Evolutionary conservation across 37 sponge, comb jelly and placozoan genomes (phyloP).

Genomic region (Amphimedon queenslandica): DNA sequence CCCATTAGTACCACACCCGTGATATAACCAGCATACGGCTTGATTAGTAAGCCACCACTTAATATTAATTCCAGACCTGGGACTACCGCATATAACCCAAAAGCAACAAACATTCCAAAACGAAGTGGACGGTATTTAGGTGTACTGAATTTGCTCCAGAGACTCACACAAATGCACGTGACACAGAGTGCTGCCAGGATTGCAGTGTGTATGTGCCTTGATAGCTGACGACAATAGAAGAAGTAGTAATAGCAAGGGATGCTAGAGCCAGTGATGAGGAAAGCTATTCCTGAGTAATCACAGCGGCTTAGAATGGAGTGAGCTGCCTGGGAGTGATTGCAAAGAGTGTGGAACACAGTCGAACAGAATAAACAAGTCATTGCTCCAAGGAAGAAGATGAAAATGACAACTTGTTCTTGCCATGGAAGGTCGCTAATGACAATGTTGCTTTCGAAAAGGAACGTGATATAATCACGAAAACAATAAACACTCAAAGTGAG

Average conservation of each 20-base stretch:
- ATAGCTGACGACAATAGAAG: slow-evolving; percentile 74
- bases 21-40: slow-evolving; percentile 14
- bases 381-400: slow-evolving; percentile 81
- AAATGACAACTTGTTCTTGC: slow-evolving; percentile 73
- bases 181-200: slow-evolving; percentile 54
- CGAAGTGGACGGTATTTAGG: slow-evolving; percentile 76
- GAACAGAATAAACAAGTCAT: slow-evolving; percentile 79
- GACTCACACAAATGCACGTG: slow-evolving; percentile 47
- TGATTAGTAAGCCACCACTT: slow-evolving; percentile 46
- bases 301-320: slow-evolving; percentile 48
- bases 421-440: slow-evolving; percentile 63
- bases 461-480: slow-evolving; percentile 53
- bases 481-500: slow-evolving; percentile 51
- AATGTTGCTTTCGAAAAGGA: slow-evolving; percentile 38
- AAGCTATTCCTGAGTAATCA: slow-evolving; percentile 93
- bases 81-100: slow-evolving; percentile 83
- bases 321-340: slow-evolving; percentile 76
- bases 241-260: slow-evolving; percentile 88
- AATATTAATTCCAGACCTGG: slow-evolving; percentile 65
- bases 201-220: slow-evolving; percentile 39
- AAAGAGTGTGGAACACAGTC: slow-evolving; percentile 77
- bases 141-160: slow-evolving; percentile 68
- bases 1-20: slow-evolving; percentile 71
- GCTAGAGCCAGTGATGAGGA: slow-evolving; percentile 85
- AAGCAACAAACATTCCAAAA: slow-evolving; percentile 63